Evolutionary conservation across 2,888 invertebrate genomes (phyloP).

Genomic region (Branchipolynoe longqiensis): DNA sequence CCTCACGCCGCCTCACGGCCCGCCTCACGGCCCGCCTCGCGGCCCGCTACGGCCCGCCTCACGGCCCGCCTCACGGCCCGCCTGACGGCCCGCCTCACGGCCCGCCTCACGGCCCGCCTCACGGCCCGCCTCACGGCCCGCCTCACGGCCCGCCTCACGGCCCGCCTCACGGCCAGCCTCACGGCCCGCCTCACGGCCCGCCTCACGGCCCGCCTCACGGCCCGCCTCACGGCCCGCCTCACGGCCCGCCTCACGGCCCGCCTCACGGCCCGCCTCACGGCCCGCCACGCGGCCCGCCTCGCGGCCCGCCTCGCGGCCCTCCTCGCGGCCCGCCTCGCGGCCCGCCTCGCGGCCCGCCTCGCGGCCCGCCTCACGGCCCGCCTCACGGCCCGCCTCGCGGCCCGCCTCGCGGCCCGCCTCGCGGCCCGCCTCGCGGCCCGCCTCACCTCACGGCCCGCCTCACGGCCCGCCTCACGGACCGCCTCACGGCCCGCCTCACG

Average conservation of each 20-base stretch:
- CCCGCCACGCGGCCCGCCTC: not conserved
- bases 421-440: not conserved
- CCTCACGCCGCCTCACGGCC: no score
- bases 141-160: not conserved
- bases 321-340: not conserved
- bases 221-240: not conserved
- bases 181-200: not conserved
- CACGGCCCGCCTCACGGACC: not conserved
- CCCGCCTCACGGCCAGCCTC: not conserved
- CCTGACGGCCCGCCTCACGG: not conserved
- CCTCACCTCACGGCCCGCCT: not conserved
- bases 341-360: not conserved
- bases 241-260: not conserved
- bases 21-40: not conserved
- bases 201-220: not conserved
- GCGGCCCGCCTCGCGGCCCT: not conserved
- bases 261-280: no score
- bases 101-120: not conserved
- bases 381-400: not conserved
- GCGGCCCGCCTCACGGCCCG: not conserved
- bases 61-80: not conserved
- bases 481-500: not conserved
- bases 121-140: not conserved
- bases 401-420: not conserved
- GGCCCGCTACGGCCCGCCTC: not conserved